Percentiles rank a stretch among this genome's conserved stretches.
These are phyloP conservation scores for Megathymus violae DNA, from an alignment of 1,140 invertebrate genomes.

Conservation along the genomic window DNA sequence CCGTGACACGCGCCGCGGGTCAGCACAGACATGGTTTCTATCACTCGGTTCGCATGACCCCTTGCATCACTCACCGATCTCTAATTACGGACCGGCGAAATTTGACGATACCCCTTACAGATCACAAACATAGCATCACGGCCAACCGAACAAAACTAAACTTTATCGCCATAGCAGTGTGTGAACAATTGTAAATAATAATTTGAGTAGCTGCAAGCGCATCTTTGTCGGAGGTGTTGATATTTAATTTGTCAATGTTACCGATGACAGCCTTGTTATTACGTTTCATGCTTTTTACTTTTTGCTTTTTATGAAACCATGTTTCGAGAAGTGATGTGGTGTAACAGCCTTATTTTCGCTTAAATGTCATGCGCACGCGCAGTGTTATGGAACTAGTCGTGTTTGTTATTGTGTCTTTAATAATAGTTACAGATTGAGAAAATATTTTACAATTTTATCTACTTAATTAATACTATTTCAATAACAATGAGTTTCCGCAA, in stretches of 20 bases:
- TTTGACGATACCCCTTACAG: conserved; percentile 49
- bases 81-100: conserved; percentile 63
- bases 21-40: conserved; percentile 60
- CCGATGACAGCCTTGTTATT: conserved; percentile 66
- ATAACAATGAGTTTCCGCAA: too few relatives aligned
- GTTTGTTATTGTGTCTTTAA: too few relatives aligned
- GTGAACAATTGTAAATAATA: conserved; percentile 5
- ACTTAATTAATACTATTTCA: too few relatives aligned
- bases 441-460: too few relatives aligned
- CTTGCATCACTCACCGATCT: conserved; percentile 56
- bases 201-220: neutral
- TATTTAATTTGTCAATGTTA: conserved; percentile 75
- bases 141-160: conserved; percentile 15
- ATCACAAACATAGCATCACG: conserved; percentile 39
- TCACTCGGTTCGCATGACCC: conserved; percentile 71
- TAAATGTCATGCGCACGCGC: conserved; percentile 39
- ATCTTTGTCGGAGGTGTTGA: conserved; percentile 46
- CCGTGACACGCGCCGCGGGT: conserved; percentile 39
- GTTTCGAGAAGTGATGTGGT: conserved; percentile 38
- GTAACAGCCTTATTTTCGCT: conserved; percentile 33
- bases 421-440: too few relatives aligned
- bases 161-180: neutral
- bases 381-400: conserved; percentile 2
- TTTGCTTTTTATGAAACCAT: conserved; percentile 42
- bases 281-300: conserved; percentile 42